These are phyloP conservation scores for Trachelus stipa DNA, from an alignment of 2,888 invertebrate genomes.

Conservation along the genomic window DNA sequence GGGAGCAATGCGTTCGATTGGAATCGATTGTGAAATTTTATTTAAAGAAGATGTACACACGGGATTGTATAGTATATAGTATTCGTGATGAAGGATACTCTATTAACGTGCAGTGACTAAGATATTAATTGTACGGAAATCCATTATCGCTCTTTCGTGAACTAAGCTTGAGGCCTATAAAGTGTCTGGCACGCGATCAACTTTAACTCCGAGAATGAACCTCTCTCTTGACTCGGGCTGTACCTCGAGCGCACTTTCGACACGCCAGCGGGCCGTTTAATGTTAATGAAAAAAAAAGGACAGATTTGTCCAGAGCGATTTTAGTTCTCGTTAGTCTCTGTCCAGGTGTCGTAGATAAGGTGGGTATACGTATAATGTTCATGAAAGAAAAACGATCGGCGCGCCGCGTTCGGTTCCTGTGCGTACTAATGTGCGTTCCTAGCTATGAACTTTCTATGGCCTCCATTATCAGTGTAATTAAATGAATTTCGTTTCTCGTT, in stretches of 20 bases:
- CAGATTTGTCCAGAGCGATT: background rate
- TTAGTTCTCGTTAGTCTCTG: background rate
- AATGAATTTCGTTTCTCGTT: background rate
- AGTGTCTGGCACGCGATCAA: background rate
- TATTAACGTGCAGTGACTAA: background rate
- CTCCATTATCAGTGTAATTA: background rate
- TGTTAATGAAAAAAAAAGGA: background rate
- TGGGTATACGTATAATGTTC: background rate
- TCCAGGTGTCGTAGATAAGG: background rate
- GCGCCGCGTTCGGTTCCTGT: background rate
- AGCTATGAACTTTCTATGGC: background rate
- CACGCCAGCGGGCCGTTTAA: background rate
- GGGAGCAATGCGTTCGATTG: background rate
- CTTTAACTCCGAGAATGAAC: background rate
- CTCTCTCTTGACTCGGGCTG: background rate
- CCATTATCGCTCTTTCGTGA: background rate
- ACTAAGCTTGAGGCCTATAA: background rate
- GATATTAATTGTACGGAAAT: background rate
- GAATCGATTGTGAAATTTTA: background rate
- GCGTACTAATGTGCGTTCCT: background rate
- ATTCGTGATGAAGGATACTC: background rate
- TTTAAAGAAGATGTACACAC: background rate
- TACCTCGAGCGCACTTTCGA: background rate
- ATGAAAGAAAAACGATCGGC: background rate
- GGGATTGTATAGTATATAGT: background rate